Evolutionary conservation across 2,888 invertebrate genomes (phyloP).

Genomic region (Scaptomyza reducta): DNA sequence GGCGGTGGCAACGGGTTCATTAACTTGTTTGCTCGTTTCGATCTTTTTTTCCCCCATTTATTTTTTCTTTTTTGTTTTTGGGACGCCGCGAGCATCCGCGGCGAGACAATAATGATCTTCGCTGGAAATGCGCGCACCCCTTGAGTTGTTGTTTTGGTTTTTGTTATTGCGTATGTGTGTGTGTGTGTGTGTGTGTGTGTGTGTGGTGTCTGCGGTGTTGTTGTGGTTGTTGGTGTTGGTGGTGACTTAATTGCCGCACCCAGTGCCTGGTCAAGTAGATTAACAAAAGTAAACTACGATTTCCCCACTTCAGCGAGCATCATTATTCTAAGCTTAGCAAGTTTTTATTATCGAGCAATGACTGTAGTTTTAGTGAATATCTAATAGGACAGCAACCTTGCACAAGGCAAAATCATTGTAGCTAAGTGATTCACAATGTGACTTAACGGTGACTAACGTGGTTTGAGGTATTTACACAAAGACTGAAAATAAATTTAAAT

Average conservation of each 20-base stretch:
- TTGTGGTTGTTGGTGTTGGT: constrained; percentile 20
- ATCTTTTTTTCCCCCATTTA: constrained; percentile 13
- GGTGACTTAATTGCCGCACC: constrained; percentile 78
- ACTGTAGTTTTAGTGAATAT: constrained; percentile 27
- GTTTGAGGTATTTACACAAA: not conserved
- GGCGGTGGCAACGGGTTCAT: constrained; percentile 68
- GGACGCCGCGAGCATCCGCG: constrained; percentile 59
- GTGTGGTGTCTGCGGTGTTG: constrained; percentile 11
- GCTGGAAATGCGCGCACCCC: constrained; percentile 62
- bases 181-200: not conserved
- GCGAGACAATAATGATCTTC: constrained; percentile 77
- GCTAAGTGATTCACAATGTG: constrained; percentile 49
- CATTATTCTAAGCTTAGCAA: constrained; percentile 7
- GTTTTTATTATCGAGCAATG: constrained; percentile 17
- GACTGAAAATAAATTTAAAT: not conserved
- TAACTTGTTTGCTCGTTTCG: constrained; percentile 68
- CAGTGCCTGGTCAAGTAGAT: constrained; percentile 59
- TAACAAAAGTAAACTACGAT: constrained; percentile 40
- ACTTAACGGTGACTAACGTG: constrained; percentile 35
- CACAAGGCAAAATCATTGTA: constrained; percentile 39
- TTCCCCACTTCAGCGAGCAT: not conserved
- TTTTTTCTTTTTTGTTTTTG: constrained; percentile 34
- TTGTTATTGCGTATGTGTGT: constrained; percentile 3
- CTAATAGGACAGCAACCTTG: constrained; percentile 49
- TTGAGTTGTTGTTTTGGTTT: constrained; percentile 15